Percentiles rank a stretch among this genome's conserved stretches.
phyloP scores from a whole-genome alignment of 1,140 invertebrate species.

The Sitobion miscanthi region DNA sequence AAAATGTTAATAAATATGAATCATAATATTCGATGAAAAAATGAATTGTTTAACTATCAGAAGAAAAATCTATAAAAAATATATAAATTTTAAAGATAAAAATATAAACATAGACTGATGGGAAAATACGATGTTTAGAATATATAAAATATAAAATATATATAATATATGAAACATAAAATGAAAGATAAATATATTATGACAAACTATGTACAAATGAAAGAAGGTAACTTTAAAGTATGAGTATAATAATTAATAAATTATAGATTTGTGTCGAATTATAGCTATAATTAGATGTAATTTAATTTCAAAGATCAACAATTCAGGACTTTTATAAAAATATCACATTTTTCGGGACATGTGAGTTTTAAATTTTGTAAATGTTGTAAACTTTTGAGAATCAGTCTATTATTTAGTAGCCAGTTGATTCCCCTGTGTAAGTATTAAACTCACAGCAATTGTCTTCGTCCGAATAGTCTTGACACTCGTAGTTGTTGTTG shows the following conservation, averaged over 20 bases:
- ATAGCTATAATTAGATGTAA: background rate
- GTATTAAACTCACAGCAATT: conserved; percentile 70
- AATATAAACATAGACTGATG: background rate
- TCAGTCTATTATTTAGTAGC: background rate
- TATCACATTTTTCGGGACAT: background rate
- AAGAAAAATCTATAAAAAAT: background rate
- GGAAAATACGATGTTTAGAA: background rate
- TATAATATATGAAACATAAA: too few species aligned
- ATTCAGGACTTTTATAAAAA: background rate
- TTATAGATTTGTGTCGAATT: background rate
- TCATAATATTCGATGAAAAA: background rate
- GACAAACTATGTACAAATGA: background rate
- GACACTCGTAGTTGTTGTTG: conserved; percentile 69
- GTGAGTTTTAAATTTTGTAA: background rate
- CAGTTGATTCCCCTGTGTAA: background rate
- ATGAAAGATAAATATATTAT: background rate
- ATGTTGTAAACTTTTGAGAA: background rate
- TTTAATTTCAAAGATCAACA: background rate
- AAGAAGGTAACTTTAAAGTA: background rate
- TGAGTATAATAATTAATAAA: background rate
- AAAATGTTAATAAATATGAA: background rate
- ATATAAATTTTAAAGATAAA: too few species aligned
- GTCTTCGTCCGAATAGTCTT: conserved; percentile 75
- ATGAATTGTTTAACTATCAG: too few species aligned
- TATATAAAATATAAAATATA: background rate